Percentiles rank a stretch among this genome's conserved stretches.
These are phyloP conservation scores for Fregata magnificens DNA, from an alignment of 2,113 vertebrate genomes.

Conservation along the genomic window DNA sequence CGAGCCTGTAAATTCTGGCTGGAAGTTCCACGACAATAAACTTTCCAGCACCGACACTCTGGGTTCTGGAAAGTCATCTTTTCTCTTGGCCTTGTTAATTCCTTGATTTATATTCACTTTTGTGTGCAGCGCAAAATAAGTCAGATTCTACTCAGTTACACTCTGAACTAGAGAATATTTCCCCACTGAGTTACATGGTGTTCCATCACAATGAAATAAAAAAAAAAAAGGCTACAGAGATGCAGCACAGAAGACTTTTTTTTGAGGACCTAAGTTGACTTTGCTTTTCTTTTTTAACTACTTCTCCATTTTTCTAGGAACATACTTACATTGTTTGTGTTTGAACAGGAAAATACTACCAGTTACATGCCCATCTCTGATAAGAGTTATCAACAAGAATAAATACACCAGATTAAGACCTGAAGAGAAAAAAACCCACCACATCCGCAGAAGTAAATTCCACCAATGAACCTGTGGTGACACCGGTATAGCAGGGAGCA, in stretches of 20 bases:
- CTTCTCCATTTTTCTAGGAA: not conserved
- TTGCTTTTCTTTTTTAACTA: not conserved
- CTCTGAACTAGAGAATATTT: not conserved
- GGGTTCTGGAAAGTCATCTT: not conserved
- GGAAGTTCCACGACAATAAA: not conserved
- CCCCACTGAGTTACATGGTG: not conserved
- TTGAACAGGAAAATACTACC: not conserved
- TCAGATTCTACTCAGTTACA: not conserved
- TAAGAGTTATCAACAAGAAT: not conserved
- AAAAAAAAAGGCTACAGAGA: not conserved
- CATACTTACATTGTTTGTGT: not conserved
- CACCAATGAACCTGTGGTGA: not conserved
- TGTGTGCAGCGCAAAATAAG: not conserved
- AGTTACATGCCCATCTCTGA: not conserved
- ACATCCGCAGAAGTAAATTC: not conserved
- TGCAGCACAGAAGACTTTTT: not conserved
- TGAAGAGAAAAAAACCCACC: not conserved
- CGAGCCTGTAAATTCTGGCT: not conserved
- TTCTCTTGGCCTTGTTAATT: not conserved
- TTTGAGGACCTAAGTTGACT: not conserved
- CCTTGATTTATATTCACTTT: not conserved
- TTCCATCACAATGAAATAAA: not conserved
- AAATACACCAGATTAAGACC: not conserved
- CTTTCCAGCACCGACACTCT: not conserved
- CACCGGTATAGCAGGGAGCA: not conserved